These are phyloP conservation scores for Muschampia plurimacula DNA, from an alignment of 2,888 invertebrate genomes.

Conservation along the genomic window DNA sequence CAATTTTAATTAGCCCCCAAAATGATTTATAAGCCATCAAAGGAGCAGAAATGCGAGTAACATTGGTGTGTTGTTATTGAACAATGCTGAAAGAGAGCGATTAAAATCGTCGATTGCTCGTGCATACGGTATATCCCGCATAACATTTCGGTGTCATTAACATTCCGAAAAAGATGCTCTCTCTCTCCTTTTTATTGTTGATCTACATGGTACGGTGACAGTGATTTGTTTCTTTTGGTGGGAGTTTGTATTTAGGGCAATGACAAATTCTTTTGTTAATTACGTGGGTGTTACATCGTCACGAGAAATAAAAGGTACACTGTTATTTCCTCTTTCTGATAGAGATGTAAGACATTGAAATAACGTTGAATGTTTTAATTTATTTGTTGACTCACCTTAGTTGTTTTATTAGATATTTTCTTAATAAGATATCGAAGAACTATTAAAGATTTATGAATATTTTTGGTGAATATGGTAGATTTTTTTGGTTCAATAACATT, in stretches of 20 bases:
- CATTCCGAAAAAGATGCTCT: constrained; percentile 34
- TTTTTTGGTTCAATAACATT: too few relatives aligned
- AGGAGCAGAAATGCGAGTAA: constrained; percentile 54
- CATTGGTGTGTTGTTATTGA: constrained; percentile 59
- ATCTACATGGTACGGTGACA: constrained; percentile 35
- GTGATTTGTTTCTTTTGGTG: constrained; percentile 39
- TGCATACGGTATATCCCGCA: constrained; percentile 22
- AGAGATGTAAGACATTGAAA: constrained; percentile 32
- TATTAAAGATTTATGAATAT: neutral
- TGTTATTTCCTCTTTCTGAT: constrained; percentile 35
- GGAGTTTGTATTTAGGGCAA: constrained; percentile 40
- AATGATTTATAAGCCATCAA: constrained; percentile 79
- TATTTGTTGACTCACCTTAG: constrained; percentile 23
- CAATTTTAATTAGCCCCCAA: constrained; percentile 75
- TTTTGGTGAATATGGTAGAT: too few relatives aligned
- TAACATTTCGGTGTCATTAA: constrained; percentile 36
- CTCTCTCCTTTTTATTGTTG: constrained; percentile 37
- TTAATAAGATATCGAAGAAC: neutral
- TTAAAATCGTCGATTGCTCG: constrained; percentile 41
- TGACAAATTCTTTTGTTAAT: constrained; percentile 40
- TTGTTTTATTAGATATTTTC: constrained; percentile 10
- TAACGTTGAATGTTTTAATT: constrained; percentile 26
- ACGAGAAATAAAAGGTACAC: constrained; percentile 35
- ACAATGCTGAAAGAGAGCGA: constrained; percentile 45
- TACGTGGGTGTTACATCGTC: constrained; percentile 38